These are phyloP conservation scores for Tachysurus fulvidraco DNA, from an alignment of 2,113 vertebrate species.

Conservation along the genomic window DNA sequence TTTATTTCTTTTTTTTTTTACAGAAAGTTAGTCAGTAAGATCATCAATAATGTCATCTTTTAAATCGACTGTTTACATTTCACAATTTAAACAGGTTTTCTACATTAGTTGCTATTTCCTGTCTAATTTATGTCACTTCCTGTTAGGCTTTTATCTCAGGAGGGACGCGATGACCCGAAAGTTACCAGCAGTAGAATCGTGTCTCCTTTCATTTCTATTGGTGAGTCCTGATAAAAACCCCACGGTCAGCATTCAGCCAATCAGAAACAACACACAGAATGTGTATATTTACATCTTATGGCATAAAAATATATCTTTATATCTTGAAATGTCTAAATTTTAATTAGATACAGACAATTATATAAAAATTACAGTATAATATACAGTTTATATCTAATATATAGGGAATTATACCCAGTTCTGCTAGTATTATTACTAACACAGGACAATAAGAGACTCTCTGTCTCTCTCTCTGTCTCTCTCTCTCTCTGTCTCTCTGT, in stretches of 20 bases:
- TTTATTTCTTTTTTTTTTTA: neutral
- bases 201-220: slow-evolving; percentile 82
- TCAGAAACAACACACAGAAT: neutral
- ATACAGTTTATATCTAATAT: no score
- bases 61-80: neutral
- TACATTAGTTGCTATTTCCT: neutral
- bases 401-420: no score
- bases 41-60: neutral
- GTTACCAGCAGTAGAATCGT: slow-evolving; percentile 69
- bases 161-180: slow-evolving; percentile 77
- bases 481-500: neutral
- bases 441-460: neutral
- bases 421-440: neutral
- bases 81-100: neutral
- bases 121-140: neutral
- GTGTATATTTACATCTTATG: neutral
- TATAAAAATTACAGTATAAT: no score
- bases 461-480: no score
- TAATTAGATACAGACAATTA: no score
- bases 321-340: neutral
- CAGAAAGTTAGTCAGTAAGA: neutral
- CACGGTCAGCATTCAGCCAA: neutral
- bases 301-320: neutral
- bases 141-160: slow-evolving; percentile 53
- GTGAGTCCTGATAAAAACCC: slow-evolving; percentile 70